Conservation (phyloP, 2,888 invertebrate genomes). For the Aporophyla nigra region DNA sequence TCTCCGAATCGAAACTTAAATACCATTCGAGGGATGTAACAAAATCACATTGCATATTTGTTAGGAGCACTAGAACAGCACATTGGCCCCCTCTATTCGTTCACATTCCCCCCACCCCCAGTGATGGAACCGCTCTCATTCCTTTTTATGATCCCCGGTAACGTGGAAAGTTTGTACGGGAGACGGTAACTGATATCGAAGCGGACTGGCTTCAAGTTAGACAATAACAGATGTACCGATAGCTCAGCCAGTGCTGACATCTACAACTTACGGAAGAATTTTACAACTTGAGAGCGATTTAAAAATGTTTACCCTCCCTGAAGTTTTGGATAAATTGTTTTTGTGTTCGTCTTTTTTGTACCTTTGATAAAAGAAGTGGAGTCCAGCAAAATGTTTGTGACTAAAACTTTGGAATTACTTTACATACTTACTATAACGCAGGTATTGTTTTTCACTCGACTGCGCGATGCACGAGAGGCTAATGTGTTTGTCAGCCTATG, state of each 20-base stretch:
- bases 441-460: neutral
- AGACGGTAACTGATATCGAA: slow-evolving; percentile 54
- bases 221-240: slow-evolving; percentile 60
- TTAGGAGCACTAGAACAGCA: neutral
- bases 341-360: neutral
- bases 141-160: slow-evolving; percentile 68
- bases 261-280: slow-evolving; percentile 33
- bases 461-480: no score
- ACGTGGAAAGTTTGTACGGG: slow-evolving; percentile 65
- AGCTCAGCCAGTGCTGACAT: slow-evolving; percentile 45
- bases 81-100: slow-evolving; percentile 3
- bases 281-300: slow-evolving; percentile 36
- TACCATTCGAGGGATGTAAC: neutral
- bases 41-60: slow-evolving; percentile 24
- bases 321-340: slow-evolving; percentile 43
- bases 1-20: neutral
- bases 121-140: slow-evolving; percentile 50
- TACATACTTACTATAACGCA: neutral
- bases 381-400: neutral
- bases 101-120: neutral
- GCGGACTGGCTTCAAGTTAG: slow-evolving; percentile 39
- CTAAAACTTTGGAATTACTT: neutral
- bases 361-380: neutral
- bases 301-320: slow-evolving; percentile 36
- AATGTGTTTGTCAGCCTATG: no score